Base-by-base conservation (phyloP, 2,888 invertebrate species). In the Fabriciana adippe region DNA sequence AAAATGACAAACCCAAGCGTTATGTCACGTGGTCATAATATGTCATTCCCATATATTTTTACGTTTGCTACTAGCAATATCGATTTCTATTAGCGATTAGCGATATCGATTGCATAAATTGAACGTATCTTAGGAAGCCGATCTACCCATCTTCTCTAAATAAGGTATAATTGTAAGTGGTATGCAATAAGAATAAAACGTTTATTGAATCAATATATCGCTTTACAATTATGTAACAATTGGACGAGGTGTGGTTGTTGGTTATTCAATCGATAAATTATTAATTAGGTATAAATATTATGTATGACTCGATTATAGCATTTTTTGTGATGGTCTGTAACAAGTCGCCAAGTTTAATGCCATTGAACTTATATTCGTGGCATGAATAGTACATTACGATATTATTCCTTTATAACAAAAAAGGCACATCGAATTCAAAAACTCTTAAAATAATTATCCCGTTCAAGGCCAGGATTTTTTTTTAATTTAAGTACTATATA, bases 261-360 rank as follows among this genome's bases (percentile, higher is more conserved):
- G 26, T 59, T 59, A 48, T 26, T 59, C 48, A 59, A 59, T 48
- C 26, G n/a, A 26, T 13, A 59, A 48, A 31, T 6, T 15, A 21
- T 31, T 41, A 41, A 48, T 59, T 26, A 48, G n/a, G 59, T 48
- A 59, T 59, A 59, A 59, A 59, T 59, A 59, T 59, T 26, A 59
- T 31, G 16, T 59, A 59, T 31, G 26, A 59, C 4, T 13, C 31
- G 13, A 26, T 48, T 47, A 47, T 15, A n/a, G 21, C 26, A 15
- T 57, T 57, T 59, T 59, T 35, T 59, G 15, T 26, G 21, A 15
- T n/a, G 8, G n/a, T 31, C 48, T 41, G 11, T 13, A 31, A 59
- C 26, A 6, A 31, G 59, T 48, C 11, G 21, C 47, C 11, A 48
- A 59, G 3, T 26, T 5, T 31, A 31, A 59, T 59, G 59, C 48